A percentile compares a stretch with the other conserved stretches of the same genome.
Evolutionary conservation across 2,888 invertebrate genomes (phyloP).

Genomic region (Scaptomyza caliginosa): DNA sequence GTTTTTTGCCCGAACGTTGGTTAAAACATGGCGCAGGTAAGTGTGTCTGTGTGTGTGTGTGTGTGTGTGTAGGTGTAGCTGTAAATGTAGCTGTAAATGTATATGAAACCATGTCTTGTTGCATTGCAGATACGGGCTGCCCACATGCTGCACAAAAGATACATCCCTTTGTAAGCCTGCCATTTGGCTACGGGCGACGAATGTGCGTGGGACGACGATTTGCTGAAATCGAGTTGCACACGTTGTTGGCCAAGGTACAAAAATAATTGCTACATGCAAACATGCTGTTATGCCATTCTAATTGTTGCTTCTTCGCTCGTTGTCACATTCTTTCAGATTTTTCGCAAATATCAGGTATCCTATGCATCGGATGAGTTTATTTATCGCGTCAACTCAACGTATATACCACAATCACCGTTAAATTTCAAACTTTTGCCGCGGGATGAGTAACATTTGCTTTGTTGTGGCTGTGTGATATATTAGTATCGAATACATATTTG

Average conservation of each 20-base stretch:
- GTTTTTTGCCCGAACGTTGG: conserved; percentile 92
- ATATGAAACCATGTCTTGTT: background rate
- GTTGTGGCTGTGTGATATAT: conserved; percentile 64
- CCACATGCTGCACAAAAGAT: conserved; percentile 86
- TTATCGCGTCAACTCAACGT: conserved; percentile 90
- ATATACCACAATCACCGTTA: conserved; percentile 89
- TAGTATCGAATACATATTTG: too few relatives aligned
- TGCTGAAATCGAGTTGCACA: conserved; percentile 91
- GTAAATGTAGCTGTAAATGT: too few relatives aligned
- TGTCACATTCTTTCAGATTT: conserved; percentile 85
- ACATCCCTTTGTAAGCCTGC: conserved; percentile 90
- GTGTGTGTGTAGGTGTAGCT: background rate
- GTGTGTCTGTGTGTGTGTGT: conserved; percentile 11
- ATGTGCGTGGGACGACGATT: conserved; percentile 92
- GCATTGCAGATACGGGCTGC: conserved; percentile 59
- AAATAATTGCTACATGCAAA: background rate
- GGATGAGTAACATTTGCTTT: conserved; percentile 61
- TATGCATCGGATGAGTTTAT: conserved; percentile 88
- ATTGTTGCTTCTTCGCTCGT: conserved; percentile 6
- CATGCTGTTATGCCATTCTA: conserved; percentile 3
- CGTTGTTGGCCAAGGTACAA: conserved; percentile 89
- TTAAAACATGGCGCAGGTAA: conserved; percentile 85
- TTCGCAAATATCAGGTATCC: conserved; percentile 88
- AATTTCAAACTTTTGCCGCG: conserved; percentile 87
- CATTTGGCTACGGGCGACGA: conserved; percentile 90